A percentile compares a stretch with the other conserved stretches of the same genome.
Evolutionary conservation across 2,888 invertebrate genomes (phyloP).

Genomic region (Iselma pallidipennis): DNA sequence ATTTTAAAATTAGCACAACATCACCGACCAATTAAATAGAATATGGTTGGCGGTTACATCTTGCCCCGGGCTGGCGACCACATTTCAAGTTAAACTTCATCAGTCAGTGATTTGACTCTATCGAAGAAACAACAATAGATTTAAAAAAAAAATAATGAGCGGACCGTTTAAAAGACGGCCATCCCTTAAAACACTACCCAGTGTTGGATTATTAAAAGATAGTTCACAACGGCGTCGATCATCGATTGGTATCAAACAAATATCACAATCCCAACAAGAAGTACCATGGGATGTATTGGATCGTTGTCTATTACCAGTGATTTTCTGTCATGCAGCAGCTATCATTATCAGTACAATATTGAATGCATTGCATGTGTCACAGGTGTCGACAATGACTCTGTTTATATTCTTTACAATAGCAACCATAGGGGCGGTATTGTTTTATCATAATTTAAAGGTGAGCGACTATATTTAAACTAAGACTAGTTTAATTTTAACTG

Average conservation of each 20-base stretch:
- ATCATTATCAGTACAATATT: slow-evolving; percentile 73
- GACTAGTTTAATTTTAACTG: not conserved
- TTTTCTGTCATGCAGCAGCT: slow-evolving; percentile 80
- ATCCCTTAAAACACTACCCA: slow-evolving; percentile 51
- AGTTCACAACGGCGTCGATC: slow-evolving; percentile 50
- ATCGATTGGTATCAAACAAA: slow-evolving; percentile 57
- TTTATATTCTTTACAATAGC: slow-evolving; percentile 78
- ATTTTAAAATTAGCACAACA: not conserved
- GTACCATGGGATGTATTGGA: slow-evolving; percentile 73
- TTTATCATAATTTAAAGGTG: slow-evolving; percentile 86
- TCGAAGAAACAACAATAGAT: slow-evolving; percentile 10
- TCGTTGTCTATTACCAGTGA: slow-evolving; percentile 74
- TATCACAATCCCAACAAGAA: slow-evolving; percentile 61
- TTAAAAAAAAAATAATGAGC: slow-evolving; percentile 44
- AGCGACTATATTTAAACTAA: slow-evolving; percentile 38
- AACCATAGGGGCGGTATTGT: slow-evolving; percentile 74
- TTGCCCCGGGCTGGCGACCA: no score
- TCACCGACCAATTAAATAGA: not conserved
- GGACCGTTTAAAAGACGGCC: slow-evolving; percentile 54
- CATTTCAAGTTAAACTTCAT: not conserved
- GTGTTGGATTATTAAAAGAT: slow-evolving; percentile 54
- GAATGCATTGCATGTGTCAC: slow-evolving; percentile 73
- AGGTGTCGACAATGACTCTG: slow-evolving; percentile 75
- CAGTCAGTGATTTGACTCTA: slow-evolving; percentile 12
- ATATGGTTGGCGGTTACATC: no score